Evolutionary conservation across 2,797 vertebrate species (phyloP).

Genomic region (Neomorphus geoffroyi): DNA sequence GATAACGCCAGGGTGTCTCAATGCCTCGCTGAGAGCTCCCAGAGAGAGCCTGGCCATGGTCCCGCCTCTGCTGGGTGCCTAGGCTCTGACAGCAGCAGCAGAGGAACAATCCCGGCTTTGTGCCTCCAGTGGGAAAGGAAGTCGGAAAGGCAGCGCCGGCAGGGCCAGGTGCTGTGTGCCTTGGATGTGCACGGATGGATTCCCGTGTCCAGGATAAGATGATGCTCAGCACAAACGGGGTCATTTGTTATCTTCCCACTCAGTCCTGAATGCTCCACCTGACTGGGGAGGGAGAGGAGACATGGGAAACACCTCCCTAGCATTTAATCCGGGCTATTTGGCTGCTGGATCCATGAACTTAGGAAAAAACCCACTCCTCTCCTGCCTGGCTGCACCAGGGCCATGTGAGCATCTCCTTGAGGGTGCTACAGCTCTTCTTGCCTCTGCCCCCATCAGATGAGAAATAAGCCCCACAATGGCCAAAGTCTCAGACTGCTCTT

Average conservation of each 20-base stretch:
- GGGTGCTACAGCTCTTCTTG: not conserved
- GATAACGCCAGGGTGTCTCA: not conserved
- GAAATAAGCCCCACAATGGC: not conserved
- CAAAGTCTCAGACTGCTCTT: not conserved
- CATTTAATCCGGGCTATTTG: not conserved
- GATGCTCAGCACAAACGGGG: not conserved
- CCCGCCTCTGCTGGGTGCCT: not conserved
- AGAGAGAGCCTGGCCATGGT: accelerated
- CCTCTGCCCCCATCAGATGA: not conserved
- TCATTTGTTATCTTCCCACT: not conserved
- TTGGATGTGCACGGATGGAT: accelerated
- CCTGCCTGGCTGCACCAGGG: accelerated
- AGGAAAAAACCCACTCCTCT: not conserved
- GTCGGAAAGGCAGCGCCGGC: not conserved
- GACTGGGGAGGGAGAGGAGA: not conserved
- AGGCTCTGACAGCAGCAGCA: not conserved
- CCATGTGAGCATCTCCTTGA: not conserved
- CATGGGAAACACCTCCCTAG: not conserved
- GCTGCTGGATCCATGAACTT: not conserved
- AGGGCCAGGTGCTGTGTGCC: not conserved
- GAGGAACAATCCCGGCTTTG: not conserved
- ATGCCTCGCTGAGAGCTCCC: accelerated
- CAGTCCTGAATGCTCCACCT: not conserved
- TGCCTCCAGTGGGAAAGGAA: not conserved
- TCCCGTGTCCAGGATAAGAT: not conserved